Percentiles rank a stretch among this genome's conserved stretches.
Evolutionary conservation across 2,113 vertebrate species (phyloP).

Genomic region (Lota lota): DNA sequence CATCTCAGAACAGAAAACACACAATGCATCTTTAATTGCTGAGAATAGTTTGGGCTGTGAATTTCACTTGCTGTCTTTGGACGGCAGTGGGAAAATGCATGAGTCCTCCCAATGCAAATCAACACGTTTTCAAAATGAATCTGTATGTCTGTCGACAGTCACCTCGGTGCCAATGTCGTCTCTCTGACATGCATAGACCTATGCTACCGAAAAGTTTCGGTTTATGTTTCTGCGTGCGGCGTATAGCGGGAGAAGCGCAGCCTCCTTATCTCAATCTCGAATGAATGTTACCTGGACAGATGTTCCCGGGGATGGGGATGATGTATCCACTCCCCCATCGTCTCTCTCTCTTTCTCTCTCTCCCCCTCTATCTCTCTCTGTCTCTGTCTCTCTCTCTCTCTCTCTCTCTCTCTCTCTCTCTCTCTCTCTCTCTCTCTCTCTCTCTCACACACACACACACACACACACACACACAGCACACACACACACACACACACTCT

Average conservation of each 20-base stretch:
- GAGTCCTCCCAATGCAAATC: too few relatives aligned
- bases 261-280: slow-evolving; percentile 58
- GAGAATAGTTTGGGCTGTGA: slow-evolving; percentile 7
- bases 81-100: too few relatives aligned
- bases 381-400: slow-evolving; percentile 3
- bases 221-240: not conserved
- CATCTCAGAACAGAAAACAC: not conserved
- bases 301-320: slow-evolving; percentile 52
- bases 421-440: slow-evolving; percentile 5
- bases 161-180: too few relatives aligned
- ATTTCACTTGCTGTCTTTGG: slow-evolving; percentile 37
- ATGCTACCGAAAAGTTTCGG: too few relatives aligned
- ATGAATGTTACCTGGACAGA: slow-evolving; percentile 44
- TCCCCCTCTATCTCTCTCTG: slow-evolving; percentile 3
- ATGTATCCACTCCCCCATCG: not conserved
- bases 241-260: not conserved
- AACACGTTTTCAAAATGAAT: too few relatives aligned
- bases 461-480: slow-evolving; percentile 1
- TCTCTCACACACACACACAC: not conserved
- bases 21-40: not conserved
- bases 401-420: not conserved
- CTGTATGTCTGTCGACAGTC: too few relatives aligned
- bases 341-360: not conserved
- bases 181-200: too few relatives aligned
- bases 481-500: not conserved